Evolutionary conservation across 2,113 vertebrate genomes (phyloP).

Genomic region (Pipra filicauda): DNA sequence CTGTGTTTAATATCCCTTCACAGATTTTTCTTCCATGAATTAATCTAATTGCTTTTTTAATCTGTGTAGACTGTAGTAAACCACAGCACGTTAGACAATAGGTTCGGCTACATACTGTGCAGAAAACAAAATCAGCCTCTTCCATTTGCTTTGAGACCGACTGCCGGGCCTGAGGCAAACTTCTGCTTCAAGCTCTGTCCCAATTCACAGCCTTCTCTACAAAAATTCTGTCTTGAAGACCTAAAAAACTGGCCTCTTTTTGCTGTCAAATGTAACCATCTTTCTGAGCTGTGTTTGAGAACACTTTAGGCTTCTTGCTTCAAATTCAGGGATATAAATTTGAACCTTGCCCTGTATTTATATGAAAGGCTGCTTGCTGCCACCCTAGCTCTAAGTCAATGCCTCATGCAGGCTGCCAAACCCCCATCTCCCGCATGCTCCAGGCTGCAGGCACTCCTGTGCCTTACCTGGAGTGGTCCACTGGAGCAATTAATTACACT

Average conservation of each 20-base stretch:
- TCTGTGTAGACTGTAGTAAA: not conserved
- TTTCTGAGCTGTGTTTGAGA: not conserved
- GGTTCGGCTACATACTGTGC: not conserved
- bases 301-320: not conserved
- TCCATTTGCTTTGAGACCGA: not conserved
- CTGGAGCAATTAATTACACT: not conserved
- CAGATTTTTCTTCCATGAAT: not conserved
- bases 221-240: not conserved
- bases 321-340: not conserved
- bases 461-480: not conserved
- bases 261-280: not conserved
- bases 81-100: not conserved
- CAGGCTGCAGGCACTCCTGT: not conserved
- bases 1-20: not conserved
- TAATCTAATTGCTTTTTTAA: not conserved
- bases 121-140: not conserved
- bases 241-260: not conserved
- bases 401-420: not conserved
- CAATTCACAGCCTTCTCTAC: not conserved
- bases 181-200: not conserved
- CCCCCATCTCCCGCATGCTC: accelerated
- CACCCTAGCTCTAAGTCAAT: not conserved
- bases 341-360: not conserved
- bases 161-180: not conserved
- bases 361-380: not conserved